Evolutionary conservation across 1,140 invertebrate genomes (phyloP).

Genomic region (Pachyrhynchus sulphureomaculatus): DNA sequence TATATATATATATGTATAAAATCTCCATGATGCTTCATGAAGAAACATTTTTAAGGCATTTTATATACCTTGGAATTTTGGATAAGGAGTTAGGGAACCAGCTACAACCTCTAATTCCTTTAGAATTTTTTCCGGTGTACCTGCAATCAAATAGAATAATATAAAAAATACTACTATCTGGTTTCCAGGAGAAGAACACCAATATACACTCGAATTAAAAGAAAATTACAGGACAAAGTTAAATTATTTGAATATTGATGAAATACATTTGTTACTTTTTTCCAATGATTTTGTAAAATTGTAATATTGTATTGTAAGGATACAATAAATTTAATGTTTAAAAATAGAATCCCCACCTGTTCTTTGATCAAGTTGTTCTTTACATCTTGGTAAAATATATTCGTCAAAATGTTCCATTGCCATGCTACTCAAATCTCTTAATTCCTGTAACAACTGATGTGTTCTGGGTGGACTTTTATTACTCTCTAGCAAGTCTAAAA

Average conservation of each 20-base stretch:
- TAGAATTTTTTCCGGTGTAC: slow-evolving; percentile 11
- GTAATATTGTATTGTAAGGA: too few relatives aligned
- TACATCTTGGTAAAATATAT: slow-evolving; percentile 69
- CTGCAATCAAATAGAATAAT: slow-evolving; percentile 10
- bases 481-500: slow-evolving; percentile 68
- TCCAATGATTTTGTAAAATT: too few relatives aligned
- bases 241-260: too few relatives aligned
- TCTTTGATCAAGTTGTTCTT: slow-evolving; percentile 36
- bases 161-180: neutral
- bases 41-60: neutral
- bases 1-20: neutral
- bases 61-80: slow-evolving; percentile 12
- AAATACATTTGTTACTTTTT: too few relatives aligned
- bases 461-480: slow-evolving; percentile 70
- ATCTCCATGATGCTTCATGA: neutral
- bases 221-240: too few relatives aligned
- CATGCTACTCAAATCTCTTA: slow-evolving; percentile 92
- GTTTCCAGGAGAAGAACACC: too few relatives aligned
- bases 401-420: slow-evolving; percentile 97
- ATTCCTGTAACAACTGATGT: slow-evolving; percentile 84
- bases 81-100: slow-evolving; percentile 5
- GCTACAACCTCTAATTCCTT: slow-evolving; percentile 13
- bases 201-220: too few relatives aligned
- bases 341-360: too few relatives aligned
- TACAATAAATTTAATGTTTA: too few relatives aligned